Conservation (phyloP, 53 echinoderm and acorn worm genomes). For the Actinopyga echinites region DNA sequence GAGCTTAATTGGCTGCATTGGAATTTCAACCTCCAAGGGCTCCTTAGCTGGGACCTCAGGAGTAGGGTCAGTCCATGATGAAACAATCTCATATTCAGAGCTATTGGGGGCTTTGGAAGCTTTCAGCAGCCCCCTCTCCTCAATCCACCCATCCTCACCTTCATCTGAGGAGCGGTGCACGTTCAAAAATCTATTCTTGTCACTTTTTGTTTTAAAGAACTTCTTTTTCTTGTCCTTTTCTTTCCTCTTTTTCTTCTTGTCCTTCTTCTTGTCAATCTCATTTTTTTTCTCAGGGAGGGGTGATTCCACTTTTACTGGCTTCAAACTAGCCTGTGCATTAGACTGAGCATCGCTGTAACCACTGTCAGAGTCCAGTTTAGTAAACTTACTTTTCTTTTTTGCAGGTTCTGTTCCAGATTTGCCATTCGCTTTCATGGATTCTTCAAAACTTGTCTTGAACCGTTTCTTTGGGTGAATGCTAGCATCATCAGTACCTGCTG, state of each 20-base stretch:
- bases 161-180: constrained; percentile 49
- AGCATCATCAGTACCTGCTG: background rate
- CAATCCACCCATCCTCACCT: constrained; percentile 47
- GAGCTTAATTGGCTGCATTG: background rate
- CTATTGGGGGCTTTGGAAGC: background rate
- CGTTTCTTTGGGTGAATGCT: constrained; percentile 29
- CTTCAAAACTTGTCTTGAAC: constrained; percentile 33
- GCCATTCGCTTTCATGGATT: background rate
- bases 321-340: background rate
- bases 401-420: background rate
- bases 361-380: constrained; percentile 58
- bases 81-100: constrained; percentile 19
- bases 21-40: background rate
- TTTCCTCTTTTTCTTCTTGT: constrained; percentile 64
- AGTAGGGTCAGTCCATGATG: background rate
- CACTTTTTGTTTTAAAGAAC: constrained; percentile 64
- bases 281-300: background rate
- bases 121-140: background rate
- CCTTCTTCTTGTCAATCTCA: constrained; percentile 18
- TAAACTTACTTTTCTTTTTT: constrained; percentile 34
- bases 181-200: constrained; percentile 62
- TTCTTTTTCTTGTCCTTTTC: constrained; percentile 67
- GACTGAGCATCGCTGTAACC: constrained; percentile 59
- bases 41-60: background rate
- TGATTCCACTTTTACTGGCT: background rate